Base-by-base conservation (phyloP, 1,140 invertebrate genomes). In the Adoxophyes honmai region DNA sequence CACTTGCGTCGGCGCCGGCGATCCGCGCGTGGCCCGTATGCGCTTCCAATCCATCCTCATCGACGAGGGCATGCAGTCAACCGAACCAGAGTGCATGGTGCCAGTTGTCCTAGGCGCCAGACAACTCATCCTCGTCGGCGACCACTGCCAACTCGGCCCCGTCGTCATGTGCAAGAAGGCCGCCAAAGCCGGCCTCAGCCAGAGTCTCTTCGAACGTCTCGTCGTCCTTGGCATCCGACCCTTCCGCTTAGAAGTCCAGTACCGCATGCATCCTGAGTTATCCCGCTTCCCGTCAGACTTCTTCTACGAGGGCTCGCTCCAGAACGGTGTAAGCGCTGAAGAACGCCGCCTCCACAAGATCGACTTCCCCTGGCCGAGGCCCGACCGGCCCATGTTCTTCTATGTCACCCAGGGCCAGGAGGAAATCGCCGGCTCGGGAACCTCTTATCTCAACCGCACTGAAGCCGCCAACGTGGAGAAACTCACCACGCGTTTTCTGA, bases 141-240 rank as follows among this genome's bases (percentile, higher is more conserved):
- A 99, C 90, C 99, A 99, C 83, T 99, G 99, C 74, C 98, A 99
- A 88, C 90, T 99, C 18, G 98, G 98, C 0, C 98, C 98, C 0
- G 98, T 99, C 0, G 98, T 99, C 0, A 99, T 99, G 98, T 99
- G 98, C 88, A 99, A 99, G 84, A 99, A 99, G 84, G 98, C 99
- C 0, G 97, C 98, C 0, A 93, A 96, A 53, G 98, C 98, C 16
- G 99, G 99, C 0, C 92, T 99, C 1, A 98, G 97, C 0, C 98
- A 99, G 82, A 99, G 98, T 10, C 90, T 99, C 4, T 99, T 99
- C 88, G 99, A 99, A 81, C 91, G 99, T 10, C 90, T 99, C 0
- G 98, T 99, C 0, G 97, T 99, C 0, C 90, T 99, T 1, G 98
- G 98, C 7, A 99, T 99, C 61, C 91, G 97, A 38, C 98, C 98